Conservation (phyloP, 2,888 invertebrate species). For the Itoplectis maculator region DNA sequence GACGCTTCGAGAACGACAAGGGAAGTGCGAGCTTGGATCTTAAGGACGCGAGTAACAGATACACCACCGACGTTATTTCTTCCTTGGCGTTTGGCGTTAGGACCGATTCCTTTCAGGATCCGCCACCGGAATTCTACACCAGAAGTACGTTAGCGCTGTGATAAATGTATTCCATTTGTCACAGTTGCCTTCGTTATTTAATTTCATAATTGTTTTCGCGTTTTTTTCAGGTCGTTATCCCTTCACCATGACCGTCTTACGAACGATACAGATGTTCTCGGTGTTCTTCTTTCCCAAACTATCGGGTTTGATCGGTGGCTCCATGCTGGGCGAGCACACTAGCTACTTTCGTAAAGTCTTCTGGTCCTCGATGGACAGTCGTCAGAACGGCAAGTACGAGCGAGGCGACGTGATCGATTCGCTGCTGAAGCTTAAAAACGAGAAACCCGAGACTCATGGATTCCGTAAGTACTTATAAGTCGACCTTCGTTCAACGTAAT, state of each 20-base stretch:
- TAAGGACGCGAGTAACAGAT: slow-evolving; percentile 70
- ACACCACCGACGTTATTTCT: slow-evolving; percentile 77
- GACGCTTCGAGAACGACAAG: slow-evolving; percentile 37
- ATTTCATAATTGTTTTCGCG: background rate
- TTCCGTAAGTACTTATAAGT: slow-evolving; percentile 71
- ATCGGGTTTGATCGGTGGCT: slow-evolving; percentile 27
- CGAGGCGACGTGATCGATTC: slow-evolving; percentile 79
- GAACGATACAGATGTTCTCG: slow-evolving; percentile 54
- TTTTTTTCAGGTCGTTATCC: slow-evolving; percentile 58
- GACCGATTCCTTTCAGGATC: slow-evolving; percentile 75
- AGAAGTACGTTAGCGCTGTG: slow-evolving; percentile 75
- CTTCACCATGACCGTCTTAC: slow-evolving; percentile 34
- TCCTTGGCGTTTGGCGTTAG: slow-evolving; percentile 77
- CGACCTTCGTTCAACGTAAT: too few species aligned
- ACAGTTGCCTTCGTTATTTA: too few species aligned
- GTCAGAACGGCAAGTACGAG: slow-evolving; percentile 72
- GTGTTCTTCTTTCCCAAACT: slow-evolving; percentile 76
- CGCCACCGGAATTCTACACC: slow-evolving; percentile 72
- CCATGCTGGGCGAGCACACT: slow-evolving; percentile 68
- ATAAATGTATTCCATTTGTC: too few species aligned
- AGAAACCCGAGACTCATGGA: slow-evolving; percentile 64
- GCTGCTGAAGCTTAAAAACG: slow-evolving; percentile 75
- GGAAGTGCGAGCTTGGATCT: slow-evolving; percentile 57
- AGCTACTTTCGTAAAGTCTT: slow-evolving; percentile 77
- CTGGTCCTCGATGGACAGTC: slow-evolving; percentile 76